Evolutionary conservation across 2,113 vertebrate genomes (phyloP), one percentile per base, ranked within the genome.

Genomic region (Empidonax alnorum): DNA sequence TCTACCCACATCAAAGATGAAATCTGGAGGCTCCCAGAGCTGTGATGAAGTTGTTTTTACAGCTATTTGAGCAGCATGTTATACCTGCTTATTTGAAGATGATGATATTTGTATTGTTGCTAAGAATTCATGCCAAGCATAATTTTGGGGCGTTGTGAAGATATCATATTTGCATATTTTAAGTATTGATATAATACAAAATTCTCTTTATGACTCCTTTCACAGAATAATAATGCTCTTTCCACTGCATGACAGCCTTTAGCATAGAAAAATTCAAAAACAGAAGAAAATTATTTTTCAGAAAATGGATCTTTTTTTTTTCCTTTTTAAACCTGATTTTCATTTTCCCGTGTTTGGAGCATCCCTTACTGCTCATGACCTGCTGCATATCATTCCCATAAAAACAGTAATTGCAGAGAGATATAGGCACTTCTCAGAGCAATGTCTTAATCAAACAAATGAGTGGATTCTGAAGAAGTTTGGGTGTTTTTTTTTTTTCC

Each of bases 161-260:
- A 28, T 89, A 96, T 62, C 52, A n/a, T 91, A 93, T 96, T 96
- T 95, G 92, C 93, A 96, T 97, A 96, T 97, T 96, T 97, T 76
- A 96, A 95, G 94, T 94, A 95, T 92, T 96, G 93, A 92, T 94
- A 90, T 93, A 94, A 96, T 81, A 95, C 88, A 94, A 89, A 95
- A 95, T 96, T 96, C 85, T 85, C 93, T 96, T 96, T 91, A 90
- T 91, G 80, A 80, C 80, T 96, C 91, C 88, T 93, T 94, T 95
- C 94, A 95, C 66, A 74, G 90, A 67, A 87, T 87, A 87, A 95
- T 90, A 85, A 96, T 94, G 89, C 49, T 87, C 39, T 41, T 89
- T 89, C 76, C 74, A 53, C 77, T 65, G 67, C 55, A 78, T 83
- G 86, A 85, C 96, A 92, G 90, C 71, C 52, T 85, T 87, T 92